phyloP scores from a whole-genome alignment of 2,888 invertebrate genomes.

The Helobdella robusta region DNA sequence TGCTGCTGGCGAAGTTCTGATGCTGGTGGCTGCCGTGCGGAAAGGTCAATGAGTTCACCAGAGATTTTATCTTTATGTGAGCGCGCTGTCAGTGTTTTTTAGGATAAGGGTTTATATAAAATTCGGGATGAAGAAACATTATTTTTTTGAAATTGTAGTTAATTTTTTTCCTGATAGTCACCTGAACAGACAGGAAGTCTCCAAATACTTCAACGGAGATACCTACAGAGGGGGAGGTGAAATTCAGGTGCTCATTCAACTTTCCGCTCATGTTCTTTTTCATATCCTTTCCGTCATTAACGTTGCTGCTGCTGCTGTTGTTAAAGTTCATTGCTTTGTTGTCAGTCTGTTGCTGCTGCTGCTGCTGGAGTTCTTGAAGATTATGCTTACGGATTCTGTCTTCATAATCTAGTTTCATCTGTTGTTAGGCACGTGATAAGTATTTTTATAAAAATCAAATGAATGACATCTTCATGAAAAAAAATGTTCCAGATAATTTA shows the following conservation, averaged over 20 bases:
- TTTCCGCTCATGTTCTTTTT: background rate
- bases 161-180: too few species aligned
- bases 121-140: background rate
- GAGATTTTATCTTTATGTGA: background rate
- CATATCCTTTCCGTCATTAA: background rate
- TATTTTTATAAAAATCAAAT: too few species aligned
- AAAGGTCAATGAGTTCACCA: background rate
- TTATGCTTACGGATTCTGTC: too few species aligned
- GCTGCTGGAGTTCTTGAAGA: background rate
- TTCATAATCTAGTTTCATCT: too few species aligned
- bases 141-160: too few species aligned
- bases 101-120: background rate
- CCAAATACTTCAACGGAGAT: conserved; percentile 36
- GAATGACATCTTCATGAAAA: too few species aligned
- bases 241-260: too few species aligned
- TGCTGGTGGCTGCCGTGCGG: background rate
- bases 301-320: too few species aligned
- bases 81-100: background rate
- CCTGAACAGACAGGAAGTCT: conserved; percentile 35
- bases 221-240: too few species aligned
- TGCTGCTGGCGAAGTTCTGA: background rate
- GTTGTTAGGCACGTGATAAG: too few species aligned
- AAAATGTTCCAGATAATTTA: too few species aligned
- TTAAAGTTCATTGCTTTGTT: background rate
- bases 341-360: conserved; percentile 2